Percentiles rank a stretch among this genome's conserved stretches.
Evolutionary conservation across 2,113 vertebrate genomes (phyloP).

Genomic region (Dryoscopus gambensis): DNA sequence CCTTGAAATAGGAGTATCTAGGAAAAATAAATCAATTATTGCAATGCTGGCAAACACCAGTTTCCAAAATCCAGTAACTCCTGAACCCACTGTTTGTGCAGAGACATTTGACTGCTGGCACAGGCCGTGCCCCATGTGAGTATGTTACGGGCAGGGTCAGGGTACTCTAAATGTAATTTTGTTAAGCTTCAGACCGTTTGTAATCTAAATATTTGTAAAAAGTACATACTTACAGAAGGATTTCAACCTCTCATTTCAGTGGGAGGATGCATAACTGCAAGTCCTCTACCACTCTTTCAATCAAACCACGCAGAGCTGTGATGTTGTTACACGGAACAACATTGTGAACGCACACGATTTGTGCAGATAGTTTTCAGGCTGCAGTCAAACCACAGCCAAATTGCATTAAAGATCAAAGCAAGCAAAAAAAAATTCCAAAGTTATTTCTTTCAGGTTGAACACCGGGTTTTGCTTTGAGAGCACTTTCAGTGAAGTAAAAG

Average conservation of each 20-base stretch:
- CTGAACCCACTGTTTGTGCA: neutral
- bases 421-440: neutral
- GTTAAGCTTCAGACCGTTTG: neutral
- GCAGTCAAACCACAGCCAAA: slow-evolving; percentile 21
- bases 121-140: accelerated
- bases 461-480: neutral
- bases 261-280: neutral
- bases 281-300: neutral
- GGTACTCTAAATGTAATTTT: neutral
- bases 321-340: neutral
- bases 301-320: neutral
- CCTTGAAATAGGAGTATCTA: neutral
- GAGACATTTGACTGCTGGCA: neutral
- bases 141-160: neutral
- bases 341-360: neutral
- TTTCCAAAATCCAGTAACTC: neutral
- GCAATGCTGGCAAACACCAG: neutral
- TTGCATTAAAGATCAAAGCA: slow-evolving; percentile 12
- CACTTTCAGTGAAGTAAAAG: neutral
- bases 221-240: neutral
- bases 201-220: slow-evolving; percentile 24
- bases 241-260: neutral
- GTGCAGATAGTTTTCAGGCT: neutral
- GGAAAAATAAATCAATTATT: neutral
- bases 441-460: neutral